Evolutionary conservation across 2,888 invertebrate species (phyloP), one percentile per base, ranked within the genome.

Genomic region (Mythimna ferrago): DNA sequence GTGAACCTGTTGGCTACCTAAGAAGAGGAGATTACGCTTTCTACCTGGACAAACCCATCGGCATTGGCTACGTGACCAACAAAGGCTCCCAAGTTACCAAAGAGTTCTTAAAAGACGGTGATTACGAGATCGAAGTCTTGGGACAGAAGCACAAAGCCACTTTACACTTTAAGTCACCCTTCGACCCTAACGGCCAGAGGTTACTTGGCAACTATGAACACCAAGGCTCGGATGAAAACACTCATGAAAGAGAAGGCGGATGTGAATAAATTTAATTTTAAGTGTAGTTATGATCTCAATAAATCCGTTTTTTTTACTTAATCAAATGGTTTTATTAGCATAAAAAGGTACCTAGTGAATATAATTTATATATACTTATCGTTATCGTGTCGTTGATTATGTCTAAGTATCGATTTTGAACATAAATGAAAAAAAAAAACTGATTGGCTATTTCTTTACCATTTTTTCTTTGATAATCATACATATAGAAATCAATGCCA

Each of bases 111-210:
- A 96, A 97, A 86, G 95, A 96, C 16, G 99, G 98, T 16, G 92
- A 96, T 32, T 99, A 98, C 89, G 97, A 98, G 91, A 97, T 99
- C 57, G 98, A 99, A 96, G 97, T 98, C 26, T 97, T 98, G 97
- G 98, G 98, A 10, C 97, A 97, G 83, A 97, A 96, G 83, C 97
- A 98, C 90, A 97, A 97, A 67, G 98, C 98, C 0, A 96, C 96
- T 7, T 93, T 98, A 67, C 97, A 98, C 89, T 89, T 97, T 38
- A 97, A 96, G 87, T 98, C 98, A 83, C 98, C 98, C 0, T 99
- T 99, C 89, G 99, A 99, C 94, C 98, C 98, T 0, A 96, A 97
- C 66, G 97, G 98, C 69, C 97, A 97, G 89, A 97, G 99, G 82
- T 93, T 98, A 66, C 94, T 97, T 63, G 99, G 98, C 32, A 97